phyloP scores from a whole-genome alignment of 2,888 invertebrate species.

The Encarsia formosa region DNA sequence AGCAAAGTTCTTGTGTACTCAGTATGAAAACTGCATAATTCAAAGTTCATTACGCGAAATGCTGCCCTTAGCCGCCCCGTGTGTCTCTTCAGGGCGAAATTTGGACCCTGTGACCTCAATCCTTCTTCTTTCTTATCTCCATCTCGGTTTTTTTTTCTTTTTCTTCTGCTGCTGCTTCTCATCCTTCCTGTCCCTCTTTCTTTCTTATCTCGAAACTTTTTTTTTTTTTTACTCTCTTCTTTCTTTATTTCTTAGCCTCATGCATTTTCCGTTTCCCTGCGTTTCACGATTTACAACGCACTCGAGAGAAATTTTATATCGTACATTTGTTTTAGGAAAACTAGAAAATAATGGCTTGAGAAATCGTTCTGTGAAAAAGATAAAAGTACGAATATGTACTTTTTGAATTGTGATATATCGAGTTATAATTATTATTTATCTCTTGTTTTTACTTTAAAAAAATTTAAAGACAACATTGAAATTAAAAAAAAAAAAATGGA shows the following conservation, averaged over 20 bases:
- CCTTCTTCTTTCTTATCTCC: neutral
- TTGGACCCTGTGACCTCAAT: constrained; percentile 16
- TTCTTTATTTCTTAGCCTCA: neutral
- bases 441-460: no score
- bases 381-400: no score
- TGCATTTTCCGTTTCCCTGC: neutral
- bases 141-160: neutral
- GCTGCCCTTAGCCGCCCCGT: no score
- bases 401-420: no score
- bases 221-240: neutral
- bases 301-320: neutral
- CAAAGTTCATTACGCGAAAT: constrained; percentile 38
- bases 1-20: constrained; percentile 7
- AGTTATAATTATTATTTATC: no score
- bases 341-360: neutral
- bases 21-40: constrained; percentile 37
- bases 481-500: no score
- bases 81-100: constrained; percentile 7
- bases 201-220: neutral
- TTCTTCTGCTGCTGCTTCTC: neutral
- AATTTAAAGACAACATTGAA: no score
- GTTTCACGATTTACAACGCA: neutral
- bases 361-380: no score
- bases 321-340: constrained; percentile 3
- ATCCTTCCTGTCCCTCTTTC: neutral